Evolutionary conservation across 2,797 vertebrate genomes (phyloP).

Genomic region (Spatula versicolor): DNA sequence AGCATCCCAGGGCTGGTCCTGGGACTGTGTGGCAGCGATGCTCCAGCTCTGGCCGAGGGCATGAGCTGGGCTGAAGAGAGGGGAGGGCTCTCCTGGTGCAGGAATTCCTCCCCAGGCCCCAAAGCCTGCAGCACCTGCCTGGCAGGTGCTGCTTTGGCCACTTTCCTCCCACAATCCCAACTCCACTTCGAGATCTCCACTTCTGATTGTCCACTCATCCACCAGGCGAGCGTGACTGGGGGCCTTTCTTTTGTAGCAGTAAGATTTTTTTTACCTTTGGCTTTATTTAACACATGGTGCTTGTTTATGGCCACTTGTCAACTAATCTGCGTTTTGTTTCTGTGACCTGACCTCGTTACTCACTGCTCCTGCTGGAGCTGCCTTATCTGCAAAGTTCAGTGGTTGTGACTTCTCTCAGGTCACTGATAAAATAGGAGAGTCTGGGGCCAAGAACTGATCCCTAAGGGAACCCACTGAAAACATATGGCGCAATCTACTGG

Average conservation of each 20-base stretch:
- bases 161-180: not conserved
- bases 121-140: fast-evolving
- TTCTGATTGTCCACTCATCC: not conserved
- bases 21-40: fast-evolving
- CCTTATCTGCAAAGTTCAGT: not conserved
- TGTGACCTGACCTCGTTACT: not conserved
- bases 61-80: not conserved
- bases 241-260: not conserved
- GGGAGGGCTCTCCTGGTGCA: not conserved
- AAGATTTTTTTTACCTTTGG: not conserved
- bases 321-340: not conserved
- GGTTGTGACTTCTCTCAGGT: not conserved
- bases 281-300: not conserved
- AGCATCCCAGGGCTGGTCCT: not conserved
- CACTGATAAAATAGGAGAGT: not conserved
- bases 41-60: not conserved
- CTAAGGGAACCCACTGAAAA: not conserved
- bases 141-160: not conserved
- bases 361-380: not conserved
- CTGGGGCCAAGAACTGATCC: not conserved
- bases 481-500: not conserved
- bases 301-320: not conserved
- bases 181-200: not conserved
- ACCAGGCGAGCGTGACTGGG: not conserved
- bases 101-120: not conserved